Evolutionary conservation across 1,140 invertebrate species (phyloP).

Genomic region (Zaprionus kolodkinae): DNA sequence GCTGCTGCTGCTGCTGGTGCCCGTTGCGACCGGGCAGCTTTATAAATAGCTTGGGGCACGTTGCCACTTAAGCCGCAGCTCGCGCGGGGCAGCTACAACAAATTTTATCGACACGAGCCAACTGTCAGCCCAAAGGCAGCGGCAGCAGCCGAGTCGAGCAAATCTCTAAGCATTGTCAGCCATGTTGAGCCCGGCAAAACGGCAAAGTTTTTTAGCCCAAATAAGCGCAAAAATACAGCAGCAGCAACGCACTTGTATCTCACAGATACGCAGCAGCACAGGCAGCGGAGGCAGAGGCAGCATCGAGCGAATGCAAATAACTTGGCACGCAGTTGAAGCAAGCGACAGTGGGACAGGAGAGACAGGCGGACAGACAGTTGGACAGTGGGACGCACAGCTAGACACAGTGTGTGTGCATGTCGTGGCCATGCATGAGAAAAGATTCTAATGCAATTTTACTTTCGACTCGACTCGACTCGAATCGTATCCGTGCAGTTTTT

Average conservation of each 20-base stretch:
- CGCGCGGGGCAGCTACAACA: slow-evolving; percentile 56
- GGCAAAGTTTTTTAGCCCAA: slow-evolving; percentile 77
- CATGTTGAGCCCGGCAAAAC: slow-evolving; percentile 61
- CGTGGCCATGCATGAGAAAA: slow-evolving; percentile 72
- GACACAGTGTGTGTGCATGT: slow-evolving; percentile 11
- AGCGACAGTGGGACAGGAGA: background rate
- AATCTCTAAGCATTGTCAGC: slow-evolving; percentile 81
- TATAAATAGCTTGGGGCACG: slow-evolving; percentile 71
- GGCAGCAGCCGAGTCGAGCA: slow-evolving; percentile 35
- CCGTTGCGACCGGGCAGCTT: slow-evolving; percentile 48
- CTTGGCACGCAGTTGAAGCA: slow-evolving; percentile 68
- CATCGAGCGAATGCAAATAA: slow-evolving; percentile 70
- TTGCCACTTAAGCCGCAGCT: slow-evolving; percentile 73
- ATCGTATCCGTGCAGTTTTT: slow-evolving; percentile 68
- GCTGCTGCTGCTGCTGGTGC: slow-evolving; percentile 3
- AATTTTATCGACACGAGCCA: slow-evolving; percentile 82
- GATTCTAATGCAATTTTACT: slow-evolving; percentile 80
- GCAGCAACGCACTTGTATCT: slow-evolving; percentile 58
- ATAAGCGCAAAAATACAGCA: slow-evolving; percentile 75
- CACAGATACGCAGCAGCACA: slow-evolving; percentile 62
- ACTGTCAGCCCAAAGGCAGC: slow-evolving; percentile 62
- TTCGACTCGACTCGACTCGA: slow-evolving; percentile 22
- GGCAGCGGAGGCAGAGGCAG: background rate
- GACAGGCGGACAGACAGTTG: background rate
- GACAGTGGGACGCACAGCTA: slow-evolving; percentile 8